A percentile compares a stretch with the other conserved stretches of the same genome.
Evolutionary conservation across 2,888 invertebrate species (phyloP).

Genomic region (Agrenia bidenticulata): DNA sequence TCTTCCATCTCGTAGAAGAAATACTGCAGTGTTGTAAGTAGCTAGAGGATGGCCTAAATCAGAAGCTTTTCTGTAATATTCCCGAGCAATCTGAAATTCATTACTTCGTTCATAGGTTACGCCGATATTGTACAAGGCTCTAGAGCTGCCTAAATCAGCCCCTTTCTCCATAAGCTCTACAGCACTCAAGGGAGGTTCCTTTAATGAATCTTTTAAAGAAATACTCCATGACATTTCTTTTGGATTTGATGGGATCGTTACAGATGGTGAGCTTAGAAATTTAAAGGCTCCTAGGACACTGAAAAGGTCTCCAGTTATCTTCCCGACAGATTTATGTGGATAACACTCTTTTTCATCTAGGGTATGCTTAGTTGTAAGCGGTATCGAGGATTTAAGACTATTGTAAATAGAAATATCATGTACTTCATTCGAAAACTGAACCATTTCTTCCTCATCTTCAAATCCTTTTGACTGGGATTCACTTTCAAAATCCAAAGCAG

Average conservation of each 20-base stretch:
- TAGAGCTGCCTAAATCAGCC: conserved; percentile 43
- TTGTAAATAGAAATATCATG: not conserved
- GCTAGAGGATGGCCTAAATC: conserved; percentile 50
- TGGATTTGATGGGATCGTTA: no score
- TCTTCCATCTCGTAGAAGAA: conserved; percentile 38
- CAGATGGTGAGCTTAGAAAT: conserved; percentile 22
- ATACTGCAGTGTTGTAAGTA: conserved; percentile 46
- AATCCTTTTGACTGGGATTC: not conserved
- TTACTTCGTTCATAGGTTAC: conserved; percentile 45
- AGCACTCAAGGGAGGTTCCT: conserved; percentile 33
- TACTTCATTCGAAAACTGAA: conserved; percentile 8
- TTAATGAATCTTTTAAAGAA: not conserved
- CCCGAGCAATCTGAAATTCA: conserved; percentile 35
- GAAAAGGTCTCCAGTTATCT: conserved; percentile 39
- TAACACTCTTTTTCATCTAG: not conserved
- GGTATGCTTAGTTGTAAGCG: not conserved
- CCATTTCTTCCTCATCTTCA: conserved; percentile 30
- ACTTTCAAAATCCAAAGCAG: conserved; percentile 6
- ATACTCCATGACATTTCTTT: no score
- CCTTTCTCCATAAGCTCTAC: conserved; percentile 43
- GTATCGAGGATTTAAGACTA: not conserved
- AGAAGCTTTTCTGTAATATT: conserved; percentile 46
- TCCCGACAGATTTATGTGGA: not conserved
- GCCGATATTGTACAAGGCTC: conserved; percentile 50
- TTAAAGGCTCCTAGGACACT: conserved; percentile 45